Evolutionary conservation across 2,888 invertebrate genomes (phyloP).

Genomic region (Paralinhomoeus sp.): DNA sequence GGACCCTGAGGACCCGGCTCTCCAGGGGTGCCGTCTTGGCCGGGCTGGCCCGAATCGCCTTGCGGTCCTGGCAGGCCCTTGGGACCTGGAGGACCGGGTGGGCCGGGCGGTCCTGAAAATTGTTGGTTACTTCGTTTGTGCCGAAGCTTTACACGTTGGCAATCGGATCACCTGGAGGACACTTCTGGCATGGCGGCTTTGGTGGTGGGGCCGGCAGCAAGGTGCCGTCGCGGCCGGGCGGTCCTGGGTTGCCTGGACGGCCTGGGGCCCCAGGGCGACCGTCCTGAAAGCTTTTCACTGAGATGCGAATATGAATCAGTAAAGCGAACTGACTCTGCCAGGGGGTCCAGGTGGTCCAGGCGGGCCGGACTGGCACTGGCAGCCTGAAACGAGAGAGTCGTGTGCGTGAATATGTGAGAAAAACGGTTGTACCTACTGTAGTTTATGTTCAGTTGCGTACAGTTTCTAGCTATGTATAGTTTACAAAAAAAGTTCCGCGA

Average conservation of each 20-base stretch:
- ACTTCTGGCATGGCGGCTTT: constrained; percentile 24
- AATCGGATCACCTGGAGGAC: constrained; percentile 6
- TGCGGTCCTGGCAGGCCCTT: constrained; percentile 16
- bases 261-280: constrained; percentile 19
- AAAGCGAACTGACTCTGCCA: no score
- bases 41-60: constrained; percentile 16
- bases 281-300: no score
- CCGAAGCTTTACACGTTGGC: constrained; percentile 9
- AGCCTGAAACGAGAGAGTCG: constrained; percentile 6
- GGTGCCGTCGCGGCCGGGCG: constrained; percentile 15
- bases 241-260: constrained; percentile 19
- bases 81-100: constrained; percentile 20
- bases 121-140: constrained; percentile 5
- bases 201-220: constrained; percentile 24
- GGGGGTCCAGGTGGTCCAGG: constrained; percentile 16
- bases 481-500: background rate
- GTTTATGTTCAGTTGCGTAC: background rate
- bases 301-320: no score
- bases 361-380: constrained; percentile 21
- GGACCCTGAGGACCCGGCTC: constrained; percentile 16
- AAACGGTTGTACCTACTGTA: background rate
- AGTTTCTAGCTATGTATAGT: background rate
- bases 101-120: constrained; percentile 4
- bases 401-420: background rate
- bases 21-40: constrained; percentile 12